phyloP scores from a whole-genome alignment of 2,888 invertebrate species.

The Phortica magna region DNA sequence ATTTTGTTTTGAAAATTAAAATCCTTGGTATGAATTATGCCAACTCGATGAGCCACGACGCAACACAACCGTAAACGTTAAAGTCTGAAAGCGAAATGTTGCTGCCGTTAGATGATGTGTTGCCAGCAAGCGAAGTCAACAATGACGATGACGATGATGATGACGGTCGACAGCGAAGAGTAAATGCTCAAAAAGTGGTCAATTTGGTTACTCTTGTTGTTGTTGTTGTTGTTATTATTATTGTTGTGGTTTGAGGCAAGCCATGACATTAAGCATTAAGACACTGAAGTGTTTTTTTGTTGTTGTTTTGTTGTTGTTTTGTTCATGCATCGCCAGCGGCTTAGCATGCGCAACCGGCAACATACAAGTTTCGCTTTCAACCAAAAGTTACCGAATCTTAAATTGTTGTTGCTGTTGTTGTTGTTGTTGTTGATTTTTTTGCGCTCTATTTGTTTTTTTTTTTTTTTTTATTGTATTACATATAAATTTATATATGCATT shows the following conservation, averaged over 20 bases:
- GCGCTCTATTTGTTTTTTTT: neutral
- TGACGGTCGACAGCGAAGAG: neutral
- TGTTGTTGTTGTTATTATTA: conserved; percentile 10
- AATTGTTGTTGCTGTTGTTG: conserved; percentile 39
- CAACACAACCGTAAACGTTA: conserved; percentile 54
- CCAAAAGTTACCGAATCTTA: neutral
- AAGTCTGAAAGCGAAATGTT: conserved; percentile 59
- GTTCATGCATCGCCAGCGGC: conserved; percentile 13
- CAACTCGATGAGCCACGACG: conserved; percentile 15
- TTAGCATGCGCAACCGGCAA: conserved; percentile 26
- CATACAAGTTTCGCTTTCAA: conserved; percentile 10
- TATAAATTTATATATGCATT: neutral
- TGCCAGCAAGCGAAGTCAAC: conserved; percentile 50
- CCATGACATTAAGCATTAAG: conserved; percentile 22
- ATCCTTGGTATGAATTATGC: conserved; percentile 3
- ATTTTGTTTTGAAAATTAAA: conserved; percentile 16
- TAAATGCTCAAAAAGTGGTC: neutral
- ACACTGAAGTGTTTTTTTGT: neutral
- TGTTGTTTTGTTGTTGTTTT: neutral
- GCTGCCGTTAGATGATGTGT: conserved; percentile 48
- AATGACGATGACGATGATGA: neutral
- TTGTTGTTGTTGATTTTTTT: conserved; percentile 47
- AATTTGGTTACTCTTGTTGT: neutral
- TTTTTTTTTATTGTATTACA: conserved; percentile 39
- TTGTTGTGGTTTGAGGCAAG: conserved; percentile 14